Base-by-base conservation (phyloP, 2,888 invertebrate species). In the Nymphalis polychloros region DNA sequence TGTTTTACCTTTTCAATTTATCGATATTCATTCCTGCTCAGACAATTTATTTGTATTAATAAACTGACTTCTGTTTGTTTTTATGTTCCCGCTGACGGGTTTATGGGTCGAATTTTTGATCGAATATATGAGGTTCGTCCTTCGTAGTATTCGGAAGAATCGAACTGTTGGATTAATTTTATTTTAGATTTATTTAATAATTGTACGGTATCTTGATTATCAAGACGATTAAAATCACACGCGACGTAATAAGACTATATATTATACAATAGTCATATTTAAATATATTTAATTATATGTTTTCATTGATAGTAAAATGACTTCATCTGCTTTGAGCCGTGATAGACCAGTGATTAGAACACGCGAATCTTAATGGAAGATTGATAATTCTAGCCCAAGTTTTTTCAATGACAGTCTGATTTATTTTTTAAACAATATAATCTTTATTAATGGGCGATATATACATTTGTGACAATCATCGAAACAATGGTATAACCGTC, bases 1-100 rank as follows among this genome's bases (percentile, higher is more conserved):
- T 88, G 88, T 90, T 90, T 90, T 90, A 91, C 87, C 85, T 86
- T 88, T 89, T 87, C 89, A 90, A 92, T 90, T 90, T 92, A 90
- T 90, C 85, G 86, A 87, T 89, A 88, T 88, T 87, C 85, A 84
- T 89, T 89, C 86, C 82, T 81, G 83, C 83, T 79, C 84, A 80
- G 83, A 87, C 88, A 88, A 90, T 91, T 90, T 90, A 91, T 90
- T 87, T 86, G 85, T 88, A 86, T 87, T 89, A 86, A 87, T 88
- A 83, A 79, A 84, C 85, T 85, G 85, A 86, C 90, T 89, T 84
- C 88, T 89, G 89, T 88, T 88, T 87, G 82, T 86, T 88, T 88
- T 86, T 83, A 80, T 72, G 67, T 75, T 5, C n/a, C 57, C 57
- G 82, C 77, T 81, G 87, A 86, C 80, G 84, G 81, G 77, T 84